Evolutionary conservation across 1,140 invertebrate species (phyloP).

Genomic region (Cydia splendana): DNA sequence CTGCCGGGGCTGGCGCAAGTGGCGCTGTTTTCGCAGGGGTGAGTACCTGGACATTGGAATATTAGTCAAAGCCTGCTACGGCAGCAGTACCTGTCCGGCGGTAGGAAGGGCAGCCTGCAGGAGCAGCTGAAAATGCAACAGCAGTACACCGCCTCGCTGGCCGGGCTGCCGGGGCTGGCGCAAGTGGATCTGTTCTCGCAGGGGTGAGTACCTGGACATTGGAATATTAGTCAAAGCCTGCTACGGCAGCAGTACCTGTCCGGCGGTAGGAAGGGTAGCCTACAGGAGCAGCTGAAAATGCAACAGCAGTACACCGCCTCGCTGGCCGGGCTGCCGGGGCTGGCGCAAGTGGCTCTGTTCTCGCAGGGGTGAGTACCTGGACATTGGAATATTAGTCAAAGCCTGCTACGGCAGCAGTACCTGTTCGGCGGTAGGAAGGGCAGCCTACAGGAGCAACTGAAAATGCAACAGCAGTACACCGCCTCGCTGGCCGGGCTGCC

Average conservation of each 20-base stretch:
- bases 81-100: slow-evolving; percentile 77
- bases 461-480: slow-evolving; percentile 75
- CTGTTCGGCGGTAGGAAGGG: slow-evolving; percentile 69
- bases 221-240: too few species aligned
- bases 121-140: too few species aligned
- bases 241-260: slow-evolving; percentile 76
- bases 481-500: slow-evolving; percentile 69
- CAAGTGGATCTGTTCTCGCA: too few species aligned
- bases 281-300: slow-evolving; percentile 77
- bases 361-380: slow-evolving; percentile 65
- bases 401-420: slow-evolving; percentile 76
- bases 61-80: slow-evolving; percentile 68
- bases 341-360: slow-evolving; percentile 74
- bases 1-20: too few species aligned
- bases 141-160: too few species aligned
- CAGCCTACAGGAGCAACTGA: slow-evolving; percentile 73
- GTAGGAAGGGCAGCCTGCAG: too few species aligned
- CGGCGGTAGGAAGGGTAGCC: slow-evolving; percentile 65
- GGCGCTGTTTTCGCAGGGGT: too few species aligned
- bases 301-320: slow-evolving; percentile 74
- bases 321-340: slow-evolving; percentile 66
- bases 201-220: too few species aligned
- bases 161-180: too few species aligned
- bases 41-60: too few species aligned
- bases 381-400: too few species aligned